Evolutionary conservation across 2,113 vertebrate genomes (phyloP), one percentile per base, ranked within the genome.

Genomic region (Phaethornis superciliosus): DNA sequence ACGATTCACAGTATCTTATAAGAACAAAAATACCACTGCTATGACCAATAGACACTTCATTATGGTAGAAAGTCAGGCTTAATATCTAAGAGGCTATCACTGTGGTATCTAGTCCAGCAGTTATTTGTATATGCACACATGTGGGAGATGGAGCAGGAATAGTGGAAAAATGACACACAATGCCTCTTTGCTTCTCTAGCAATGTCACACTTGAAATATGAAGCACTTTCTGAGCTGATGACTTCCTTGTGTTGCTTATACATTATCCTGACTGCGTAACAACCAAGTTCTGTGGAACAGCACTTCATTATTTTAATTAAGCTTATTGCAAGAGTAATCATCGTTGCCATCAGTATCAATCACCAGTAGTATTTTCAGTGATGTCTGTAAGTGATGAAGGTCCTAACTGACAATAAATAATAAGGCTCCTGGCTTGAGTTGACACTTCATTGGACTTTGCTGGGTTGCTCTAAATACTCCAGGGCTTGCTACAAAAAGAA

Each of bases 271-370:
- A 94, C 91, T 64, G 89, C 89, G 97, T 97, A 95, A 93, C 95
- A 96, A 96, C 94, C 76, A 96, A 96, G 85, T 96, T 83, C 60
- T 55, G 67, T 81, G 97, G 98, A 98, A 96, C 95, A 97, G 97
- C 96, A 97, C 98, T 98, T 99, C 97, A 97, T 98, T 98, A 98
- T 98, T 99, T 99, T 98, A 99, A 99, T 99, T 98, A 98, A 97
- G 98, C 98, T 99, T 98, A 98, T 99, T 99, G 98, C 98, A 99
- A 98, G 98, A 99, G 98, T 98, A 98, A 99, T 99, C 98, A 99
- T 99, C 98, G 95, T 96, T 95, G 96, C 98, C 67, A 62, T 99
- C 98, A 98, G 97, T 98, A 99, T 99, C 98, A 97, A 98, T 99
- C 98, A 98, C 96, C 89, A 81, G 95, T 90, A 93, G 97, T 89